Conservation (phyloP, 1,140 invertebrate genomes). For the Diachasma alloeum region DNA sequence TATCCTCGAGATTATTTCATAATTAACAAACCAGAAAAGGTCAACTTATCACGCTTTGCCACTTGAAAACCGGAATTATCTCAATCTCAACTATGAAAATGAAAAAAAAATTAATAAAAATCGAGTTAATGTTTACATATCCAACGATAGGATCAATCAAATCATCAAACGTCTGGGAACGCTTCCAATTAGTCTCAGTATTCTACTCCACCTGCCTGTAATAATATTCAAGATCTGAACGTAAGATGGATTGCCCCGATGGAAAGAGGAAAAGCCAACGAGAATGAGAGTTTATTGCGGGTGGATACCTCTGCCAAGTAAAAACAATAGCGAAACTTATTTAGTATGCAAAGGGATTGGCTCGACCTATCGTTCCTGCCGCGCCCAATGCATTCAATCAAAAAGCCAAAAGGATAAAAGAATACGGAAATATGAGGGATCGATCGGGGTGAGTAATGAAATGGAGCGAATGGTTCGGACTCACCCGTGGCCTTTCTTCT, state of each 20-base stretch:
- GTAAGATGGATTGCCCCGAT: not conserved
- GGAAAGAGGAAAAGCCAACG: not conserved
- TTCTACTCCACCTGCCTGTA: not conserved
- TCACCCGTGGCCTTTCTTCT: too few species aligned
- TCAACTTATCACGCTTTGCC: too few species aligned
- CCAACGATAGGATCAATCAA: not conserved
- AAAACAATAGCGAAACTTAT: not conserved
- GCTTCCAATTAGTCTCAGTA: not conserved
- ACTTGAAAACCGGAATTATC: not conserved
- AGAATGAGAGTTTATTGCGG: not conserved
- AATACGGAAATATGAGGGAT: not conserved
- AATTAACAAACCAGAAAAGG: too few species aligned
- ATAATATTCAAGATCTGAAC: not conserved
- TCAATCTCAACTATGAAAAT: not conserved
- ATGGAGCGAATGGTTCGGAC: not conserved
- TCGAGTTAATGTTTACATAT: not conserved
- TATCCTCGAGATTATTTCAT: too few species aligned
- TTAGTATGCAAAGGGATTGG: not conserved
- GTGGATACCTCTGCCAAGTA: not conserved
- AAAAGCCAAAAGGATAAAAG: not conserved
- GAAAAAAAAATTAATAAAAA: not conserved
- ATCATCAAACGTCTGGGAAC: not conserved
- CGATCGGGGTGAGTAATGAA: not conserved
- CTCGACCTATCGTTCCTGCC: not conserved
- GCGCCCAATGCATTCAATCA: not conserved